Percentiles rank a stretch among this genome's conserved stretches.
phyloP scores from a whole-genome alignment of 2,888 invertebrate species.

The Octonoba sinensis region DNA sequence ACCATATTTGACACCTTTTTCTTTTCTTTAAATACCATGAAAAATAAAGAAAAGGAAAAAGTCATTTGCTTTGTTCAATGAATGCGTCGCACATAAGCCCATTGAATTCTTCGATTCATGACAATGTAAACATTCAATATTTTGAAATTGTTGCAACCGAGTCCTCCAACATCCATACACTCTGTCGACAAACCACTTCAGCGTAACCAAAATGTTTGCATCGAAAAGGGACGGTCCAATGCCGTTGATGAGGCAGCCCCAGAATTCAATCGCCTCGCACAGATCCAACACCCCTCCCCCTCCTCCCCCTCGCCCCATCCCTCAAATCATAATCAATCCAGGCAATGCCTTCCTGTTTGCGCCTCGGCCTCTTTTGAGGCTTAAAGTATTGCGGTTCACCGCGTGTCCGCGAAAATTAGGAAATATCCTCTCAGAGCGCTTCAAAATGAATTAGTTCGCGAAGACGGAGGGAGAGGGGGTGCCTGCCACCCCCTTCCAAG shows the following conservation, averaged over 20 bases:
- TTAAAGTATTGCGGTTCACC: conserved; percentile 52
- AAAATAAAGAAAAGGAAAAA: no score
- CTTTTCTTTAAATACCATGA: no score
- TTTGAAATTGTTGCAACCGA: no score
- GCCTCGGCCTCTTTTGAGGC: conserved; percentile 50
- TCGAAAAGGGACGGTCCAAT: conserved; percentile 21
- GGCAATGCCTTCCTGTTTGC: conserved; percentile 12
- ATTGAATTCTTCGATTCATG: no score
- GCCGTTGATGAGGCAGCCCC: conserved; percentile 26
- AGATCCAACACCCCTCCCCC: conserved; percentile 5
- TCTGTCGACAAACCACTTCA: no score
- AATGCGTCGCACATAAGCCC: no score
- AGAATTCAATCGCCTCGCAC: conserved; percentile 40
- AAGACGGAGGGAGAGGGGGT: conserved; percentile 2
- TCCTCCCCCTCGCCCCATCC: background rate
- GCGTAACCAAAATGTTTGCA: conserved; percentile 41
- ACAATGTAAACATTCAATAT: no score
- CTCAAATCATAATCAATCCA: conserved; percentile 59
- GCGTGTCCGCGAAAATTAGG: conserved; percentile 58
- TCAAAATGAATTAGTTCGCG: conserved; percentile 59
- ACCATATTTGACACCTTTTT: no score
- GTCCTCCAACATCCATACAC: no score
- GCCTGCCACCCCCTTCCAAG: background rate
- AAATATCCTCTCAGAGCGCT: conserved; percentile 55
- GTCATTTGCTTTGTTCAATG: no score